phyloP scores from a whole-genome alignment of 2,888 invertebrate species.

The Osedax frankpressi region DNA sequence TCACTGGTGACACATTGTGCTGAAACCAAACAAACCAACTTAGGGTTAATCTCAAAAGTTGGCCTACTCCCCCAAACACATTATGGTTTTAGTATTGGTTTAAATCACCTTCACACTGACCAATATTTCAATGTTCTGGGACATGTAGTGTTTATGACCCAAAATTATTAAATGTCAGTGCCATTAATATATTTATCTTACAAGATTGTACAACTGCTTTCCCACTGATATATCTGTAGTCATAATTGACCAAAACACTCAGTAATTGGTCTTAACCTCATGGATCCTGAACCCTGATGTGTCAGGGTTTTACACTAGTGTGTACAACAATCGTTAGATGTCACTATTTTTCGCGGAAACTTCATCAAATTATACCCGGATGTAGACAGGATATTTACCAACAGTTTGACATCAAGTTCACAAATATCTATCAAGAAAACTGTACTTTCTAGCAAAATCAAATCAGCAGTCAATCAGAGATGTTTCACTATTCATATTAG shows the following conservation, averaged over 20 bases:
- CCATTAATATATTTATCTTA: no score
- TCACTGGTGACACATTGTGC: background rate
- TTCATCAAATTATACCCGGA: background rate
- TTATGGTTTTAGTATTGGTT: no score
- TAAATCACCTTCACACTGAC: no score
- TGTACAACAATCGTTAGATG: background rate
- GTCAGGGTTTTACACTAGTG: background rate
- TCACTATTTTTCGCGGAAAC: background rate
- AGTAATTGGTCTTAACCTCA: conserved; percentile 4
- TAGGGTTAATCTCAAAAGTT: no score
- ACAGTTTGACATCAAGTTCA: background rate
- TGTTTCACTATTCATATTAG: background rate
- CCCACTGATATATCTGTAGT: no score
- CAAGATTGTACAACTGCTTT: no score
- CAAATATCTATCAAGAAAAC: background rate
- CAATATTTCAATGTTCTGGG: no score
- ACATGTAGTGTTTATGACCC: no score
- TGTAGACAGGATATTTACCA: background rate
- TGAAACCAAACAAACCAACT: conserved; percentile 9
- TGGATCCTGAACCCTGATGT: background rate
- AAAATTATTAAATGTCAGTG: no score
- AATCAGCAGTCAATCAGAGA: background rate
- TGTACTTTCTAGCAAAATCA: background rate
- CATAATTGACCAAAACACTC: no score
- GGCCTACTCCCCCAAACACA: no score